These are phyloP conservation scores for Drosophila anomalata DNA, from an alignment of 2,888 invertebrate genomes.

Conservation along the genomic window DNA sequence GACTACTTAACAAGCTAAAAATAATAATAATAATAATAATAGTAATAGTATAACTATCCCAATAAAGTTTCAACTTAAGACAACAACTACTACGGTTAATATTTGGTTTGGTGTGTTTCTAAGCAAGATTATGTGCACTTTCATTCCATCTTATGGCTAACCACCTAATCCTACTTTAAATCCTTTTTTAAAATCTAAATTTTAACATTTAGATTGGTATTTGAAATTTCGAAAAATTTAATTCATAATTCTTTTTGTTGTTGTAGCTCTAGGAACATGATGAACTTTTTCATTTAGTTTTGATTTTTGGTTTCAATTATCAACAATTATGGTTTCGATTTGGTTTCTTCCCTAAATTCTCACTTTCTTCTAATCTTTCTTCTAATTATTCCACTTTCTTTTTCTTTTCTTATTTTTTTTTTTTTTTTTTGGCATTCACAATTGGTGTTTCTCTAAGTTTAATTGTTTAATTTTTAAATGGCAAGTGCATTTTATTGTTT, in stretches of 20 bases:
- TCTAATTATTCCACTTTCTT: constrained; percentile 7
- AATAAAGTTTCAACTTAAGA: background rate
- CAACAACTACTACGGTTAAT: constrained; percentile 22
- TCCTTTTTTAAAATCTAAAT: background rate
- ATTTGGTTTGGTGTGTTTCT: constrained; percentile 32
- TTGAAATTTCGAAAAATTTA: background rate
- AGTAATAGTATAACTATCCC: constrained; percentile 1
- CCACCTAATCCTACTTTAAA: background rate
- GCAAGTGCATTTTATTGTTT: constrained; percentile 21
- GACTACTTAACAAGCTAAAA: constrained; percentile 8
- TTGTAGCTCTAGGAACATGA: constrained; percentile 23
- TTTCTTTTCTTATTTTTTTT: constrained; percentile 11
- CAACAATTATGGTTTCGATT: constrained; percentile 41
- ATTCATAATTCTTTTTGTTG: background rate
- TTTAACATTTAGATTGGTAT: too few relatives aligned
- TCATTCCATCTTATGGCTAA: background rate
- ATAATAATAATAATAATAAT: background rate
- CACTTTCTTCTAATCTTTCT: constrained; percentile 10
- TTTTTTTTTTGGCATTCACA: constrained; percentile 30
- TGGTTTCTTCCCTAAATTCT: constrained; percentile 44
- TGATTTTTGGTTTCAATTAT: constrained; percentile 50
- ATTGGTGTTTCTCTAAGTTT: constrained; percentile 14
- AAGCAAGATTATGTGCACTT: constrained; percentile 26
- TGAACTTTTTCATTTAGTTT: constrained; percentile 3
- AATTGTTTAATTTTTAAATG: constrained; percentile 21